A percentile compares a stretch with the other conserved stretches of the same genome.
Conservation (phyloP, 2,888 invertebrate genomes). For the Teleogryllus oceanicus region DNA sequence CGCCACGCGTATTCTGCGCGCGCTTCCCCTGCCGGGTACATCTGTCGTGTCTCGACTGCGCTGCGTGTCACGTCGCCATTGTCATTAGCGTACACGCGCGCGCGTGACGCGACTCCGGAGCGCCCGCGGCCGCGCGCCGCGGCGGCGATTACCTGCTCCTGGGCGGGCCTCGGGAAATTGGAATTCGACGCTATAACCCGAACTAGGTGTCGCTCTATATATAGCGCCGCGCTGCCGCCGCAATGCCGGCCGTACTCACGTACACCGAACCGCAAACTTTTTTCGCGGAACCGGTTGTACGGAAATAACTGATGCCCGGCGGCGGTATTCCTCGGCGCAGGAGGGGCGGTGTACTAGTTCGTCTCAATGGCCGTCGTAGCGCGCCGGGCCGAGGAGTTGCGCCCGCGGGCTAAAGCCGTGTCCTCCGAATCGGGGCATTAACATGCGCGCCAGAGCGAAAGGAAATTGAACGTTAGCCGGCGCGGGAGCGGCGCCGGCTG, state of each 20-base stretch:
- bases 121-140: no score
- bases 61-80: neutral
- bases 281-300: conserved; percentile 1
- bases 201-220: conserved; percentile 10
- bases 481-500: neutral
- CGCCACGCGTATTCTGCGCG: neutral
- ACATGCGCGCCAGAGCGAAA: neutral
- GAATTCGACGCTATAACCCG: neutral
- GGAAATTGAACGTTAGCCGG: neutral
- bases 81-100: neutral
- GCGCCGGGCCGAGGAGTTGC: neutral
- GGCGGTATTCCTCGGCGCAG: neutral
- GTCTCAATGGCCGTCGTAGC: neutral
- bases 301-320: conserved; percentile 18
- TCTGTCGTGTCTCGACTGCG: neutral
- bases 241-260: neutral
- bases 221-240: neutral
- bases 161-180: neutral
- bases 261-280: neutral
- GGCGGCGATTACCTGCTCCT: neutral
- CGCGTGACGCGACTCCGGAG: neutral
- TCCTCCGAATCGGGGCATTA: neutral
- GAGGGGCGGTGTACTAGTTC: neutral
- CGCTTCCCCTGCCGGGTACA: neutral
- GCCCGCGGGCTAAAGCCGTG: neutral